Evolutionary conservation across 2,888 invertebrate species (phyloP), one percentile per base, ranked within the genome.

Genomic region (Agelastica alni): DNA sequence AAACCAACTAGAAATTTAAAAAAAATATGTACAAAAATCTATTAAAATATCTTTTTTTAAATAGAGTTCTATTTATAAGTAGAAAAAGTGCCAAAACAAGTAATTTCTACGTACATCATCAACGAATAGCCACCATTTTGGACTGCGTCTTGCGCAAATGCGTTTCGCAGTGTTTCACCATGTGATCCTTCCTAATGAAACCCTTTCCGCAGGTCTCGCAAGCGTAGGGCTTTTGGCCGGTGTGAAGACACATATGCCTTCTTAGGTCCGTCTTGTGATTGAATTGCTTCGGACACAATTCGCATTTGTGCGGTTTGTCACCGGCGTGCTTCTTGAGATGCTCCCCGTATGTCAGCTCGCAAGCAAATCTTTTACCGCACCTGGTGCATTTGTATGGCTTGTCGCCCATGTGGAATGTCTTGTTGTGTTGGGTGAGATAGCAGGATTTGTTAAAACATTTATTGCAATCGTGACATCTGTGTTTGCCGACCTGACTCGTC

Each of bases 221-320:
- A 60, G 84, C 81, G 75, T 87, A 92, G 32, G 92, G 92, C 75
- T 91, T 92, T 68, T 86, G 84, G 42, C 91, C 91, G n/a, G 89
- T 89, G 75, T 93, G 93, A 64, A 90, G 82, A 75, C 91, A 92
- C 82, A 88, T 86, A 78, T 94, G 93, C 60, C 93, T 83, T 58
- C 91, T 83, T 67, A 93, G 79, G 74, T 94, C 93, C 48, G 93
- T 93, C 77, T 93, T 93, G 78, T 93, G 93, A 73, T 93, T 92
- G 77, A 93, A 94, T 68, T 90, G 89, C 75, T 93, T 93, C 12
- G 91, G 90, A 70, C 93, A 93, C 56, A 84, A 80, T 54, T 85
- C 85, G 78, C 93, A 94, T 78, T 92, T 91, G 78, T 89, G 89
- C 9, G 92, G 91, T 73, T 93, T 93, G 60, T 91, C 88, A 54